Conservation (phyloP, 2,888 invertebrate species). For the Laspeyria flexula region DNA sequence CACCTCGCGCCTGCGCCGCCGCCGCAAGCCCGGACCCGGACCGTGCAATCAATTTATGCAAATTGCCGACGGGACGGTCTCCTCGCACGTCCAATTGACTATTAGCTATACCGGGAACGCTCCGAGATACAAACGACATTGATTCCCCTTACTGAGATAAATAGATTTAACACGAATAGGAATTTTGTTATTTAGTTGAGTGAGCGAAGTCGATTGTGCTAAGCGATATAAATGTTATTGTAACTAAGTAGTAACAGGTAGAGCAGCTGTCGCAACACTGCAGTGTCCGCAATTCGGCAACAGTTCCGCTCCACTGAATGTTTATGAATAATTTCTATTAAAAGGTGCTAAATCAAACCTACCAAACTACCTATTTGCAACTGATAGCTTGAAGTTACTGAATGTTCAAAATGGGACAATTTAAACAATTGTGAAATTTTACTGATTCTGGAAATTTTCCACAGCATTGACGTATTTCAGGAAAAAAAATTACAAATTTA, state of each 20-base stretch:
- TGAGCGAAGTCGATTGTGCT: slow-evolving; percentile 22
- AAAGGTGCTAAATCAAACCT: too few species aligned
- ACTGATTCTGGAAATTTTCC: too few species aligned
- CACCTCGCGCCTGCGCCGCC: slow-evolving; percentile 57
- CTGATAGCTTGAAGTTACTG: slow-evolving; percentile 1
- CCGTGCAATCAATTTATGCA: slow-evolving; percentile 83
- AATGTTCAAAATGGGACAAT: too few species aligned
- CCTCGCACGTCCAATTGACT: slow-evolving; percentile 63
- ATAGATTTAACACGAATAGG: slow-evolving; percentile 24
- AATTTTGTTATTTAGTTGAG: slow-evolving; percentile 20
- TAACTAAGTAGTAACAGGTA: slow-evolving; percentile 27
- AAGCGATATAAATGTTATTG: slow-evolving; percentile 34
- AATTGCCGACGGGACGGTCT: slow-evolving; percentile 76
- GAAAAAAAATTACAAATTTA: too few species aligned
- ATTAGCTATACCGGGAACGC: slow-evolving; percentile 54
- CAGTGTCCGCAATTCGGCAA: slow-evolving; percentile 60
- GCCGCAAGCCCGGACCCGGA: slow-evolving; percentile 56
- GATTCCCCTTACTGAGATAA: slow-evolving; percentile 33
- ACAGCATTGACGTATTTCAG: too few species aligned
- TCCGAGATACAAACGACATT: slow-evolving; percentile 40
- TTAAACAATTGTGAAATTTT: too few species aligned
- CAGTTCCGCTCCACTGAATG: slow-evolving; percentile 56
- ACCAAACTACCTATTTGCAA: slow-evolving; percentile 6
- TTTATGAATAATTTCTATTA: slow-evolving; percentile 23
- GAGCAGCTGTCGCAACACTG: slow-evolving; percentile 60